Evolutionary conservation across 2,888 invertebrate genomes (phyloP).

Genomic region (Aphidius colemani): DNA sequence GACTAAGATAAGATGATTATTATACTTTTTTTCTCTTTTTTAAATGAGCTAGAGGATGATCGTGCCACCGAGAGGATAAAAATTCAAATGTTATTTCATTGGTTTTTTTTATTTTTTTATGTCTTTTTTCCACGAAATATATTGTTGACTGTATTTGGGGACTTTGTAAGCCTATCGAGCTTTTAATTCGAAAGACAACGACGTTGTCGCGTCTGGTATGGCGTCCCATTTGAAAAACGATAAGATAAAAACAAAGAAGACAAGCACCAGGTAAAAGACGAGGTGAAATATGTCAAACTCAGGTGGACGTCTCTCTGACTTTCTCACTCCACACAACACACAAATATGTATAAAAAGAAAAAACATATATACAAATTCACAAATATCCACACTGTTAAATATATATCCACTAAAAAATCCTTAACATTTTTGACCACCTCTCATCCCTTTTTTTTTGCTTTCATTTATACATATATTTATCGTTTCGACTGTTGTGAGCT

Average conservation of each 20-base stretch:
- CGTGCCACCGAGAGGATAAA: constrained; percentile 1
- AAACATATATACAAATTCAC: too few relatives aligned
- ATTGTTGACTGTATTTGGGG: constrained; percentile 3
- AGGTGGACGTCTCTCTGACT: constrained; percentile 10
- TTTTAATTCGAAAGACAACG: constrained; percentile 30
- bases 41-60: background rate
- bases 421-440: constrained; percentile 16
- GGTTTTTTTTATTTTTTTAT: background rate
- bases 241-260: constrained; percentile 29
- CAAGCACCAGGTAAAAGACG: constrained; percentile 25
- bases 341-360: background rate
- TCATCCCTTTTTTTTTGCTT: constrained; percentile 14
- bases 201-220: constrained; percentile 21
- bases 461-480: background rate
- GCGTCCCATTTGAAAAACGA: constrained; percentile 13
- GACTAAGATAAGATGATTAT: constrained; percentile 43
- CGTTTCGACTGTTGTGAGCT: background rate
- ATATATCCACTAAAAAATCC: constrained; percentile 8
- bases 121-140: constrained; percentile 27
- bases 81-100: background rate
- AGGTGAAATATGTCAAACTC: constrained; percentile 32
- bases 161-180: constrained; percentile 30
- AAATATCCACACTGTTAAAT: too few relatives aligned
- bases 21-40: background rate
- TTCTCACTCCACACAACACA: constrained; percentile 8